These are phyloP conservation scores for Coracias cyanogaster DNA, from an alignment of 2,797 vertebrate genomes.

Conservation along the genomic window DNA sequence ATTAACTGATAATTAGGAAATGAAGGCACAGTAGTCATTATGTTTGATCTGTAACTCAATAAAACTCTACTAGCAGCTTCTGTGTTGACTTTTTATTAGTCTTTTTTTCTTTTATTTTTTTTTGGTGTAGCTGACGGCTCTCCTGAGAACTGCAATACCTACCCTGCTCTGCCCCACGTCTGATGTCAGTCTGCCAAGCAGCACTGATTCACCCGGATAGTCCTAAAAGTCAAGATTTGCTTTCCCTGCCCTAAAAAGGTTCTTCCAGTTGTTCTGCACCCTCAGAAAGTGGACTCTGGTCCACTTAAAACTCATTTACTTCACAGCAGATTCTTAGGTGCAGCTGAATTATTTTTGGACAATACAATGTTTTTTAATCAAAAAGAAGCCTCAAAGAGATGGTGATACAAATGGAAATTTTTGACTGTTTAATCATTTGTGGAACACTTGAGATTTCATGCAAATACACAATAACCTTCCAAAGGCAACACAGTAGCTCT, in stretches of 20 bases:
- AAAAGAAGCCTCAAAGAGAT: constrained; percentile 5
- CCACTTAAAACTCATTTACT: neutral
- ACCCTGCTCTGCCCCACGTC: neutral
- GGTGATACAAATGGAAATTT: neutral
- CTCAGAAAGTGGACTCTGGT: neutral
- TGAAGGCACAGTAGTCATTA: neutral
- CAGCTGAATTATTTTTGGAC: neutral
- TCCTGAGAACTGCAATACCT: neutral
- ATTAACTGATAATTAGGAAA: neutral
- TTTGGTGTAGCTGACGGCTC: neutral
- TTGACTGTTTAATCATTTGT: neutral
- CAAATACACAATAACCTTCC: constrained; percentile 16
- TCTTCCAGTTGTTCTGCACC: neutral
- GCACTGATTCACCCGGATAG: neutral
- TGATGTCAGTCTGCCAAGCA: constrained; percentile 39
- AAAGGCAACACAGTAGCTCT: neutral
- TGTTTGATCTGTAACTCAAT: neutral
- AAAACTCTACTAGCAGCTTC: neutral
- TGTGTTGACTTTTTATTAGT: neutral
- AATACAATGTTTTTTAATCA: neutral
- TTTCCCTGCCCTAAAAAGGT: constrained; percentile 4
- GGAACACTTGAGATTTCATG: neutral
- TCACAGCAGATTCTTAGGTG: neutral
- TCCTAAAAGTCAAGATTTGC: neutral
- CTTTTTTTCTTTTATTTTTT: neutral